Conservation (phyloP, 1,140 invertebrate species). For the Caenorhabditis tropicalis region DNA sequence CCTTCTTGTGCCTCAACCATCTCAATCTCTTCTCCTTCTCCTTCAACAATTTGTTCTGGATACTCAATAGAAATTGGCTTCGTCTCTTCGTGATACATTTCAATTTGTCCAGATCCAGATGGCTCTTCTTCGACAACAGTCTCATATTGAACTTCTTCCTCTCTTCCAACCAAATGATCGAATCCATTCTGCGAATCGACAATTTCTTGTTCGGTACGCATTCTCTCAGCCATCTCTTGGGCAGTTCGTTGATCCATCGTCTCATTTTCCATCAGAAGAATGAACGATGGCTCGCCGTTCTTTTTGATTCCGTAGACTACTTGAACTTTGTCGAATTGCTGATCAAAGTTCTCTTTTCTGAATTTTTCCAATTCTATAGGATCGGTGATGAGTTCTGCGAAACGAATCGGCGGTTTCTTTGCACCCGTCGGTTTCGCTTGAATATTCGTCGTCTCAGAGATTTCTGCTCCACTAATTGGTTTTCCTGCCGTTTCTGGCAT, state of each 20-base stretch:
- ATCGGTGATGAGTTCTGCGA: not conserved
- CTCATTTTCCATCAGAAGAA: conserved; percentile 6
- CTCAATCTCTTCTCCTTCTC: not conserved
- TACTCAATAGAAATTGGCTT: not conserved
- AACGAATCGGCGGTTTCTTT: not conserved
- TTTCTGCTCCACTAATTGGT: not conserved
- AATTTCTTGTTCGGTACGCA: not conserved
- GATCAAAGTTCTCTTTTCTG: conserved; percentile 6
- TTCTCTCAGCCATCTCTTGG: not conserved
- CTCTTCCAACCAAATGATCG: not conserved
- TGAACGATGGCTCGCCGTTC: not conserved
- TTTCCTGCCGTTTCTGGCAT: conserved; percentile 57
- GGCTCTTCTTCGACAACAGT: no score
- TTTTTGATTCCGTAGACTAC: conserved; percentile 7
- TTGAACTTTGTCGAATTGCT: conserved; percentile 29
- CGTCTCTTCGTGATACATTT: not conserved
- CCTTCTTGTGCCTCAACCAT: not conserved
- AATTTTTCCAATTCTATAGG: conserved; percentile 13
- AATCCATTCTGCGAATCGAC: not conserved
- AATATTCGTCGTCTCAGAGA: not conserved
- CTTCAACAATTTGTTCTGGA: not conserved
- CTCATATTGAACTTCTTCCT: no score
- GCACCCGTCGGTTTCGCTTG: not conserved
- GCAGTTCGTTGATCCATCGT: not conserved
- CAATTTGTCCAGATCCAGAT: not conserved